phyloP scores from a whole-genome alignment of 2,888 invertebrate species.

The Aporophyla lueneburgensis region DNA sequence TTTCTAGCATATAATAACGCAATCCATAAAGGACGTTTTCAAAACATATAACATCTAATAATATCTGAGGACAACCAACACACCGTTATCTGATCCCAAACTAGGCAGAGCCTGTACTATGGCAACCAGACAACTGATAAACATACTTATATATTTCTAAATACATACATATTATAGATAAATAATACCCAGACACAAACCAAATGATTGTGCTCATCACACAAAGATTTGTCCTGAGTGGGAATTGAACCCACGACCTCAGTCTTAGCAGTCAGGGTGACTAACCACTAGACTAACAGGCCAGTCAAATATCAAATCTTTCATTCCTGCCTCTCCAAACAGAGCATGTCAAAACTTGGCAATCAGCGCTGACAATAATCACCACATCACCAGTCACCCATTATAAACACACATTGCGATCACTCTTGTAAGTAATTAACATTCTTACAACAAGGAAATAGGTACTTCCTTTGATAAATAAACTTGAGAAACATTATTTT shows the following conservation, averaged over 20 bases:
- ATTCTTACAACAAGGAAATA: conserved; percentile 55
- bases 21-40: background rate
- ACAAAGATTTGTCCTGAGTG: too few relatives aligned
- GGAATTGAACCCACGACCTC: too few relatives aligned
- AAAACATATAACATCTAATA: background rate
- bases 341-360: conserved; percentile 47
- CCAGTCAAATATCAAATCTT: background rate
- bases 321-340: conserved; percentile 7
- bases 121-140: too few relatives aligned
- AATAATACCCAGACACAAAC: too few relatives aligned
- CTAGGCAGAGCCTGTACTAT: too few relatives aligned
- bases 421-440: conserved; percentile 60
- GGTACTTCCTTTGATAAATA: conserved; percentile 55
- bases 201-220: too few relatives aligned
- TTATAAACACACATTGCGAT: conserved; percentile 57
- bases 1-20: background rate
- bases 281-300: too few relatives aligned
- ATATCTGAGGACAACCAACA: too few relatives aligned
- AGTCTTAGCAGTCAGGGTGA: too few relatives aligned
- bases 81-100: too few relatives aligned
- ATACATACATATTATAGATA: too few relatives aligned
- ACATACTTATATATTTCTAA: too few relatives aligned
- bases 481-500: conserved; percentile 40
- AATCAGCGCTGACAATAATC: conserved; percentile 60
- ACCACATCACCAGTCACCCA: conserved; percentile 38